Conservation (phyloP, 2,113 vertebrate species). For the Ailuropoda melanoleuca region DNA sequence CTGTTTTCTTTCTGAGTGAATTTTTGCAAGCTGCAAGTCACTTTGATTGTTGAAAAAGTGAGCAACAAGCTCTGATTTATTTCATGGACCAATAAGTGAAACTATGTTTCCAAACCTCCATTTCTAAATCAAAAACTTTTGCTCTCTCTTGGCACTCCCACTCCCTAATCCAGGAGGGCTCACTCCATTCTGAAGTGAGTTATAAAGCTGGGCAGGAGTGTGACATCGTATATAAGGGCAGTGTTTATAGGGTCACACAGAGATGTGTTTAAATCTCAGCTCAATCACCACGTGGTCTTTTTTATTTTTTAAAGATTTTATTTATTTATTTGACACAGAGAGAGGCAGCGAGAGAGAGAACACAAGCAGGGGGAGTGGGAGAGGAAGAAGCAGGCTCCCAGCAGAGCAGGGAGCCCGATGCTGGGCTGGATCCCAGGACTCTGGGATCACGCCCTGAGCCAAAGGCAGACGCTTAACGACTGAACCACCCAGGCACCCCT, state of each 20-base stretch:
- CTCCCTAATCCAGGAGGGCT: neutral
- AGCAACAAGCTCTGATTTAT: neutral
- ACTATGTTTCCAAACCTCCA: neutral
- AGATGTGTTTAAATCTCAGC: neutral
- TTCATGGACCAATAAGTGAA: neutral
- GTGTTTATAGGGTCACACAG: neutral
- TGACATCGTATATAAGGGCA: rapidly evolving
- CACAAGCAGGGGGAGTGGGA: too few relatives aligned
- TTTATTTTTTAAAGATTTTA: too few relatives aligned
- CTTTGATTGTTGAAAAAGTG: neutral
- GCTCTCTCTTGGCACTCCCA: neutral
- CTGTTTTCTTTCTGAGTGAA: neutral
- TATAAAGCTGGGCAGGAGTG: neutral
- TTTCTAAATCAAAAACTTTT: neutral
- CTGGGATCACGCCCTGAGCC: too few relatives aligned
- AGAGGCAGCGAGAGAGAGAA: too few relatives aligned
- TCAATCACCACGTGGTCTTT: neutral
- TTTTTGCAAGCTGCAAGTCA: neutral
- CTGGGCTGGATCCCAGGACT: too few relatives aligned
- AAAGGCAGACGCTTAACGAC: too few relatives aligned
- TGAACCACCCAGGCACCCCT: neutral
- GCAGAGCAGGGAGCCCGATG: too few relatives aligned
- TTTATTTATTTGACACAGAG: too few relatives aligned
- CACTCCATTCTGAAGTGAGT: neutral
- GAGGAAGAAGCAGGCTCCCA: too few relatives aligned